Conservation (phyloP, 2,888 invertebrate species). For the Andrena chrysosceles region DNA sequence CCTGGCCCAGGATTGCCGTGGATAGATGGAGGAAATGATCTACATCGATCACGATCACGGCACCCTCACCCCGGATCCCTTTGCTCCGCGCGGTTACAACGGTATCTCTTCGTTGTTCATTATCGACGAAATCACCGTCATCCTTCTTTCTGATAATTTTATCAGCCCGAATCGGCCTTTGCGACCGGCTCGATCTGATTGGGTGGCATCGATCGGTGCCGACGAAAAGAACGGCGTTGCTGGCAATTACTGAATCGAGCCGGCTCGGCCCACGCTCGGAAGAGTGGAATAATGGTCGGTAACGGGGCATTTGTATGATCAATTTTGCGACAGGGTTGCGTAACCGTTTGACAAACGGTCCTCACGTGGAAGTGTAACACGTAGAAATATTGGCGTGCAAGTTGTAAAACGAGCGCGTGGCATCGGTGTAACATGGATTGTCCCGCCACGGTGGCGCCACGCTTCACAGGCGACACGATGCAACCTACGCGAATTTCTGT, state of each 20-base stretch:
- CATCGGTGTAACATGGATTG: slow-evolving; percentile 70
- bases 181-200: slow-evolving; percentile 34
- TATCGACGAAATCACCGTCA: slow-evolving; percentile 55
- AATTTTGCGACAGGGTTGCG: slow-evolving; percentile 64
- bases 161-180: slow-evolving; percentile 44
- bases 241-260: slow-evolving; percentile 54
- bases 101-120: slow-evolving; percentile 69
- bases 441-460: slow-evolving; percentile 79
- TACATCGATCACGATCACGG: slow-evolving; percentile 83
- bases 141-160: slow-evolving; percentile 57
- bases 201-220: slow-evolving; percentile 25
- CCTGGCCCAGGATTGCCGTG: slow-evolving; percentile 68
- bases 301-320: slow-evolving; percentile 56
- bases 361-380: slow-evolving; percentile 60
- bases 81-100: slow-evolving; percentile 70
- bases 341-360: slow-evolving; percentile 61
- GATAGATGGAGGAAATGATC: slow-evolving; percentile 80
- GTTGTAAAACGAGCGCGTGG: slow-evolving; percentile 63
- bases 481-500: slow-evolving; percentile 76
- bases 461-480: slow-evolving; percentile 66
- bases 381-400: slow-evolving; percentile 61
- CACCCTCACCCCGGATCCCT: slow-evolving; percentile 70
- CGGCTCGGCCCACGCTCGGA: slow-evolving; percentile 46
- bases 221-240: slow-evolving; percentile 44
- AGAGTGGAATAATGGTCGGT: slow-evolving; percentile 52